Percentiles rank a stretch among this genome's conserved stretches.
Conservation (phyloP, 2,113 vertebrate genomes). For the Erythrocebus patas region DNA sequence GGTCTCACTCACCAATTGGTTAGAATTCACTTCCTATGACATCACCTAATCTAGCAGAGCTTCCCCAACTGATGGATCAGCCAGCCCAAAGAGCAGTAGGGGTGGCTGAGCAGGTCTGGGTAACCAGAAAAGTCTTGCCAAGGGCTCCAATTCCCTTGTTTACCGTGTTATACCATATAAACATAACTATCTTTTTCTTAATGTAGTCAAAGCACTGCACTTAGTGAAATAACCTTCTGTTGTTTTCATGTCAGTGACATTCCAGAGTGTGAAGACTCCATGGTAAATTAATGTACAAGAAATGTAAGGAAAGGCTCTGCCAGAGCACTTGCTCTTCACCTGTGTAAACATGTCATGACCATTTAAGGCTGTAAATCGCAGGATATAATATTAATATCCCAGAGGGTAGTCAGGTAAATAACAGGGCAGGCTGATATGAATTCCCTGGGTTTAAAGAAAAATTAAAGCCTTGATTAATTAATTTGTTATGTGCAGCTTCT, state of each 20-base stretch:
- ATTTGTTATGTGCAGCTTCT: slow-evolving; percentile 52
- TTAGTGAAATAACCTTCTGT: not conserved
- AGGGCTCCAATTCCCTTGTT: not conserved
- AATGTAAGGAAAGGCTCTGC: not conserved
- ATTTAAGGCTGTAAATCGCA: not conserved
- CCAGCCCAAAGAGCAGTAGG: not conserved
- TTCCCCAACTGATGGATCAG: not conserved
- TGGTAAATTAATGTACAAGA: not conserved
- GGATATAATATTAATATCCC: slow-evolving; percentile 36
- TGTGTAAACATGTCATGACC: not conserved
- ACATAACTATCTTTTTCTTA: not conserved
- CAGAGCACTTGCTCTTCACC: not conserved
- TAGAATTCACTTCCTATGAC: not conserved
- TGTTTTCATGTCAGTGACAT: slow-evolving; percentile 33
- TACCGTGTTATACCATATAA: not conserved
- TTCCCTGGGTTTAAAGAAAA: slow-evolving; percentile 52
- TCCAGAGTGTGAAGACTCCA: not conserved
- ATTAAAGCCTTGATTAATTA: slow-evolving; percentile 59
- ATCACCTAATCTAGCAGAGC: not conserved
- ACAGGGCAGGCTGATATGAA: slow-evolving; percentile 36
- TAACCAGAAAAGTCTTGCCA: not conserved
- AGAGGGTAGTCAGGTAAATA: slow-evolving; percentile 50
- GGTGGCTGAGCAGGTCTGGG: not conserved
- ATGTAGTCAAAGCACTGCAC: not conserved
- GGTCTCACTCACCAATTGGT: not conserved